These are phyloP conservation scores for Antheraea mylitta DNA, from an alignment of 1,140 invertebrate genomes.

Conservation along the genomic window DNA sequence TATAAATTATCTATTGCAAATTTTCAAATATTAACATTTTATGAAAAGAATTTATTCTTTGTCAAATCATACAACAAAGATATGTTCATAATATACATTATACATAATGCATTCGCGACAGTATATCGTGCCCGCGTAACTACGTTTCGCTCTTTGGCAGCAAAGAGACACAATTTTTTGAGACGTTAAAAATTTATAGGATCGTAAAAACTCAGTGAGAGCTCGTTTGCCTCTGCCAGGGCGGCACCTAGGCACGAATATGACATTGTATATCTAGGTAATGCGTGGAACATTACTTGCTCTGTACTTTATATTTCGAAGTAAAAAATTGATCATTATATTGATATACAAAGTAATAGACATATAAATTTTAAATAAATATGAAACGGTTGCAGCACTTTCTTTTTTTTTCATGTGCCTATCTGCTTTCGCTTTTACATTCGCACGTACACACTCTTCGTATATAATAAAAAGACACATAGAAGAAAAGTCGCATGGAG, in stretches of 20 bases:
- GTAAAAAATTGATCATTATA: not conserved
- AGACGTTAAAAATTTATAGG: constrained; percentile 71
- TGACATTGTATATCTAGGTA: constrained; percentile 38
- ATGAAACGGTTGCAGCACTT: no score
- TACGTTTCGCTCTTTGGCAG: constrained; percentile 28
- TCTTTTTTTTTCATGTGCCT: no score
- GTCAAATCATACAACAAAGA: constrained; percentile 13
- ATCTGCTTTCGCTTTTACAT: no score
- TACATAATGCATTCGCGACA: constrained; percentile 13
- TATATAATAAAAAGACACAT: no score
- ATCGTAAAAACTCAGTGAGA: constrained; percentile 58
- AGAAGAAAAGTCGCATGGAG: no score
- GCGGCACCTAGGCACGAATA: constrained; percentile 38
- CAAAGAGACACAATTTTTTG: constrained; percentile 56
- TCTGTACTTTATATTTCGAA: not conserved
- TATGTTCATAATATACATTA: constrained; percentile 14
- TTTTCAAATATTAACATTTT: not conserved
- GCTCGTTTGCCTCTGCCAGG: constrained; percentile 43
- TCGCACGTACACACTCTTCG: no score
- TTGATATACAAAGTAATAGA: no score
- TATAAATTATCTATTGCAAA: not conserved
- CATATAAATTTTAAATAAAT: no score
- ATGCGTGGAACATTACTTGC: constrained; percentile 3
- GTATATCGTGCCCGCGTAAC: constrained; percentile 19
- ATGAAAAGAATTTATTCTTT: not conserved